Base-by-base conservation (phyloP, 2,888 invertebrate species). In the Stenchaetothrips biformis region DNA sequence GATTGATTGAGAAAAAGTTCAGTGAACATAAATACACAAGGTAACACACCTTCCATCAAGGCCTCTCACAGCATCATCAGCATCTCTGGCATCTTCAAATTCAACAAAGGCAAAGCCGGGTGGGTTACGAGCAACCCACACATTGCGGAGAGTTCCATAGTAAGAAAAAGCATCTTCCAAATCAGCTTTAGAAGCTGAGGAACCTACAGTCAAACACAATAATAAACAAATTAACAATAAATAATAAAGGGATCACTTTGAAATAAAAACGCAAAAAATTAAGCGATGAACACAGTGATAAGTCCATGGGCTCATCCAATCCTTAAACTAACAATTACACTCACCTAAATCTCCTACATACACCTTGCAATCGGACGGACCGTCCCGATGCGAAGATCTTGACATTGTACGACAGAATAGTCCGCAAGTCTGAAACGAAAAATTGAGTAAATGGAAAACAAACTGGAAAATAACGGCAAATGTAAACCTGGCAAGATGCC, bases 101-200 rank as follows among this genome's bases (percentile, higher is more conserved):
- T 97, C 96, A 2, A 97, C 95, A 88, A 97, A 97, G 9, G 96
- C 97, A 88, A 97, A 97, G 80, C 97, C 98, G 81, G 98, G 97
- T 18, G 96, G 96, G 87, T 98, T 97, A 84, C 97, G 90, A 0
- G 98, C 98, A n/a, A 98, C 97, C 98, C 98, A 98, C 78, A 98
- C 97, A 88, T 96, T 97, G 85, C 95, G 91, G 84, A 98, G 88
- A 0, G 95, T 94, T 16, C 98, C 98, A 86, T 96, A 98, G 85
- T 96, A 94, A 81, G 94, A 92, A 88, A 98, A 98, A 21, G 95
- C 94, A 86, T 96, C 95, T 88, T 98, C 97, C 81, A 96, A 89
- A 87, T 97, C 97, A 85, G 96, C 95, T 88, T 97, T 96, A 82
- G 96, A 94, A 53, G 97, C 97, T 80, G 85, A 84, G 9, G 85